A percentile compares a stretch with the other conserved stretches of the same genome.
These are phyloP conservation scores for Glaucomys volans DNA, from an alignment of 2,113 vertebrate species.

Conservation along the genomic window DNA sequence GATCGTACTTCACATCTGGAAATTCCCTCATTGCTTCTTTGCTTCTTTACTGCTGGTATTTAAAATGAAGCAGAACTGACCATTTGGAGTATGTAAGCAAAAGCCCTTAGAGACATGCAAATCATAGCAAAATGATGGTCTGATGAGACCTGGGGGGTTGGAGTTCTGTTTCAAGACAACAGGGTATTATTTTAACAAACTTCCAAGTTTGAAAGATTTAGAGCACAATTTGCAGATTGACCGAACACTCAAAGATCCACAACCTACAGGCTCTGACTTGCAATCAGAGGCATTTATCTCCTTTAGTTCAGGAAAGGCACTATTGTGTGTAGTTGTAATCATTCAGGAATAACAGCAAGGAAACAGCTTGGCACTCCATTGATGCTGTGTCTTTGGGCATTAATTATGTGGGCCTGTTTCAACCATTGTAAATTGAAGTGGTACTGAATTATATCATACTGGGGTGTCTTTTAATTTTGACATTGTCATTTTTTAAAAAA, in stretches of 20 bases:
- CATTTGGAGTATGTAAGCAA: not conserved
- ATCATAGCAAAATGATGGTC: conserved; percentile 3
- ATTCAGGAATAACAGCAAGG: not conserved
- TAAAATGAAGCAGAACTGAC: conserved; percentile 9
- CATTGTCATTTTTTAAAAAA: not conserved
- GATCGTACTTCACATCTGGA: not conserved
- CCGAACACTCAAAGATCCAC: not conserved
- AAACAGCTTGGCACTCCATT: not conserved
- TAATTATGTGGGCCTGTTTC: not conserved
- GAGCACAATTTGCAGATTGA: not conserved
- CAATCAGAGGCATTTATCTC: not conserved
- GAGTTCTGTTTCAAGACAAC: conserved; percentile 50
- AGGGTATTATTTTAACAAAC: conserved; percentile 56
- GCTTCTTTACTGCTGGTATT: not conserved
- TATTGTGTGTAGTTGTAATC: not conserved
- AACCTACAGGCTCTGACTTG: conserved; percentile 44
- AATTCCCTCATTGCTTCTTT: not conserved
- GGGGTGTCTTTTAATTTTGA: conserved; percentile 21
- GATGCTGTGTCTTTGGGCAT: not conserved
- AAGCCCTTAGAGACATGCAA: conserved; percentile 33
- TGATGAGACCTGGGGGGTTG: conserved; percentile 1
- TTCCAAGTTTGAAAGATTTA: conserved; percentile 36
- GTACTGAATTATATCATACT: not conserved
- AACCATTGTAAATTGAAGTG: not conserved
- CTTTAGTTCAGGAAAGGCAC: not conserved